Base-by-base conservation (phyloP, 92 coral and sea anemone genomes). In the Umimayanthus kanabou region DNA sequence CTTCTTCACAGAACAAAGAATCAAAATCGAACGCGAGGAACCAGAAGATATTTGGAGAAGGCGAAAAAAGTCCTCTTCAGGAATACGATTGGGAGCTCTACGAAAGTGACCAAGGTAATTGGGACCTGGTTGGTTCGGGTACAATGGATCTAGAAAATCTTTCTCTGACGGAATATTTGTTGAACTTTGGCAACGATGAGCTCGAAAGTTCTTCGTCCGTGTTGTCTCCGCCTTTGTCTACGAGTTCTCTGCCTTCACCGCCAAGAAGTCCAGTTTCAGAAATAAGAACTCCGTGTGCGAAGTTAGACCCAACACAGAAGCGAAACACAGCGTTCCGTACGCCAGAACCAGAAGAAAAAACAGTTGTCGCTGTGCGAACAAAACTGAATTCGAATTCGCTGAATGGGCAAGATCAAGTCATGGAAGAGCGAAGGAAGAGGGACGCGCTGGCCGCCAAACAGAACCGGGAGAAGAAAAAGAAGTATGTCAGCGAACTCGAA, bases 111-210 rank as follows among this genome's bases (percentile, higher is more conserved):
- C 37, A 84, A 45, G 71, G 11, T 79, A 26, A 23, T 87, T 85
- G 82, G 89, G n/a, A 57, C 23, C 73, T 18, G 14, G 40, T 72
- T 64, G 70, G 18, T 72, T 85, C 80, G 58, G 84, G 76, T 43
- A 77, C 82, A 84, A 79, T 93, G 88, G 95, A 93, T 11, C 87
- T 89, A 4, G 92, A 90, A 57, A 89, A 95, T 75, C 91, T 93
- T 50, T 86, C 91, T 16, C 89, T 95, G 37, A 33, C 37, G 37
- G 37, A 33, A 33, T 33, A 33, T 33, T 33, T 33, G 37, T 33
- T 33, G 37, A 33, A 33, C 37, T 33, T 33, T 33, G 37, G 37
- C 37, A 33, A 33, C 37, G 37, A 33, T 33, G 37, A 33, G 37
- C 37, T 33, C 37, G 37, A 33, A 33, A 33, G 37, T 33, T 33